Evolutionary conservation across 2,113 vertebrate genomes (phyloP).

Genomic region (Dinomys branickii): DNA sequence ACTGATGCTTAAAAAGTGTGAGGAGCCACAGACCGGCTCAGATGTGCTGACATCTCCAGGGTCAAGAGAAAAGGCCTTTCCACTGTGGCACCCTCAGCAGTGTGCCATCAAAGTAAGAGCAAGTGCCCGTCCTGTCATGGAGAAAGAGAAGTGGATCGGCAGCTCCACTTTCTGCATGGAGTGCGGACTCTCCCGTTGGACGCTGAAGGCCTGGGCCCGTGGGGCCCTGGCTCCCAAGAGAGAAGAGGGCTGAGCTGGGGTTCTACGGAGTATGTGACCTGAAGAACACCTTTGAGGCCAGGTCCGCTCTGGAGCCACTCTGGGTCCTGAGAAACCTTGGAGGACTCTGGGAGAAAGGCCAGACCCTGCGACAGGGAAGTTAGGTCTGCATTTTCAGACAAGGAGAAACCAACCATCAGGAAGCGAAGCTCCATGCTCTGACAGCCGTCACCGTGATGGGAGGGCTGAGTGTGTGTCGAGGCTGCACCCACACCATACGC

Average conservation of each 20-base stretch:
- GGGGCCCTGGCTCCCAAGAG: too few relatives aligned
- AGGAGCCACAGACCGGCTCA: neutral
- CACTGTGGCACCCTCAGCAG: neutral
- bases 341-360: neutral
- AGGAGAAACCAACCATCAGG: neutral
- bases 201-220: fast-evolving
- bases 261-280: neutral
- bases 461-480: too few relatives aligned
- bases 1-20: neutral
- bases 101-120: neutral
- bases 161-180: neutral
- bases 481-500: neutral
- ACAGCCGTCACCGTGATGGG: neutral
- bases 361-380: neutral
- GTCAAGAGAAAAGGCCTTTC: neutral
- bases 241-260: neutral
- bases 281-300: neutral
- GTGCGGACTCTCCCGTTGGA: neutral
- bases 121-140: neutral
- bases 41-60: neutral
- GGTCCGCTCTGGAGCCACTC: neutral
- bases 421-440: neutral
- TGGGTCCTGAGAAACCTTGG: neutral
- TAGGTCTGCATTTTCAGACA: neutral
- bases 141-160: neutral